Evolutionary conservation across 2,797 vertebrate genomes (phyloP), one percentile per base, ranked within the genome.

Genomic region (Etheostoma nigrum): DNA sequence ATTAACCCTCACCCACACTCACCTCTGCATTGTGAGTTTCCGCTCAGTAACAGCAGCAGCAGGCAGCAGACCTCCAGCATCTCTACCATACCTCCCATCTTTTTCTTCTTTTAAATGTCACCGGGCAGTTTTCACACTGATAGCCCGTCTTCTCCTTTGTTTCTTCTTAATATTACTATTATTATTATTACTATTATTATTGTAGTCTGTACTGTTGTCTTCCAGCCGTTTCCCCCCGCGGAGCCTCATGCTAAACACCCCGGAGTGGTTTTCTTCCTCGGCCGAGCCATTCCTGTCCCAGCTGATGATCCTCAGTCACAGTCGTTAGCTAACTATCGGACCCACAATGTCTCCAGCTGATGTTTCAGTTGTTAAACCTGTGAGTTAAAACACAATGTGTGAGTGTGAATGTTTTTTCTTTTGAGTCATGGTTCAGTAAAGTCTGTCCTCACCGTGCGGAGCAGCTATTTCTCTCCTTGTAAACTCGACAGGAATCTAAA

Each of bases 1-100:
- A 40, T 40, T 40, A 11, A 40, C 36, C 36, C 16, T 25, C 30
- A 6, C 54, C 68, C 53, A 2, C 44, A 5, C 76, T 76, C 72
- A 91, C 88, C 89, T 86, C 72, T 57, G 67, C 87, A 78, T 5
- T 74, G 58, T 0, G 70, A 53, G 54, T 55, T 13, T 75, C 81
- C 87, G 25, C 52, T 73, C 64, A 89, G 36, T 67, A 88, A 73
- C 65, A 89, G 65, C 47, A 82, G 72, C 65, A 87, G 74, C 78
- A 89, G 72, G 0, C 71, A 82, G 71, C 72, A 87, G 74, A 89
- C 15, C 68, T 81, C 77, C 86, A 90, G 81, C 79, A 87, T 70
- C 64, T 27, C 63, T 48, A 2, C 66, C 75, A 68, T 74, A 7
- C 82, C 62, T 76, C 78, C 69, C 76, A 64, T 76, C 55, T 33